Base-by-base conservation (phyloP, 1,140 invertebrate species). In the Oncopodura yosiiana region DNA sequence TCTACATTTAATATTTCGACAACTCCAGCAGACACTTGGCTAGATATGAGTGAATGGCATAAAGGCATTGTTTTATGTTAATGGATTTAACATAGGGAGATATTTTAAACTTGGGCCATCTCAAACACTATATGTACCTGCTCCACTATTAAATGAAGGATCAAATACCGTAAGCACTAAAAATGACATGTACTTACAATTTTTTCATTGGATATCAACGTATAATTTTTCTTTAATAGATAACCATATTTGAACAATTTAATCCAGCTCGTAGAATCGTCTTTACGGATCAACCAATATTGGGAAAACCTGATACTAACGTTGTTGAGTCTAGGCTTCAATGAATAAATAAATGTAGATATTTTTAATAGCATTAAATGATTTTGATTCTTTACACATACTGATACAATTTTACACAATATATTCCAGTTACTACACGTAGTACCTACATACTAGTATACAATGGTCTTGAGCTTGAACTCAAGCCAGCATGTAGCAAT, bases 51-150 rank as follows among this genome's bases (percentile, higher is more conserved):
- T 26, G 61, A 61, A 1, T 77, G 75, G 75, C 66, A 62, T 18
- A 75, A 74, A 68, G 81, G 81, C 9, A 68, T 79, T 44, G 76
- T 79, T n/a, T 74, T 81, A n/a, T 53, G 61, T 83, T 1, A 83
- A 83, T 69, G 79, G 77, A 4, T 77, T 79, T 61, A 78, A 81
- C 62, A 64, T 83, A 41, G 79, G 79, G 23, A 37, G 62, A 1
- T 64, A 64, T 42, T 65, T 65, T 16, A 67, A 65, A 53, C 61
- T 73, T 9, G 81, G 81, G 1, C 81, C 81, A 0, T 74, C 77
- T 62, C 66, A 71, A 55, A 74, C 75, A 3, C 66, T 79, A 0
- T 82, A 78, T 68, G 56, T 81, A 29, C 80, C 80, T 16, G 77
- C 70, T 6, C 74, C 76, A 1, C 65, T 79, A 18, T 66, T 80